A percentile compares a stretch with the other conserved stretches of the same genome.
phyloP scores from a whole-genome alignment of 30 jellyfish, hydroid and myxozoan species.

The Clytia hemisphaerica region DNA sequence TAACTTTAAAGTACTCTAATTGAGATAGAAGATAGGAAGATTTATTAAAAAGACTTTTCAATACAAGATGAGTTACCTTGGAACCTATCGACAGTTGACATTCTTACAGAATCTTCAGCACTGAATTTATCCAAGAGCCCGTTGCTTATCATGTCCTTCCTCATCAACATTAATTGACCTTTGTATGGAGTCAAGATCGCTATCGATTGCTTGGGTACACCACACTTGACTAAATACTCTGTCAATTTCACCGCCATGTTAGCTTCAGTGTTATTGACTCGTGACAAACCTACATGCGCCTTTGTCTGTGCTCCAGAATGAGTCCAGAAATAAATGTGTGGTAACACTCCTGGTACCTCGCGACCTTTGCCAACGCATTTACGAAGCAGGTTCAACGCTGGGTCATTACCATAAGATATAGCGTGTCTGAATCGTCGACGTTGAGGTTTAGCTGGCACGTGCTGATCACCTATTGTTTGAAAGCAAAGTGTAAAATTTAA shows the following conservation, averaged over 20 bases:
- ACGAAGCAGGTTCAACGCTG: neutral
- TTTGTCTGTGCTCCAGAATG: constrained; percentile 8
- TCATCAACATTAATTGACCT: constrained; percentile 13
- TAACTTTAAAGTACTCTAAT: too few relatives aligned
- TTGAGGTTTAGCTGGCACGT: too few relatives aligned
- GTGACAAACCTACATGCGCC: constrained; percentile 20
- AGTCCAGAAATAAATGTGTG: constrained; percentile 20
- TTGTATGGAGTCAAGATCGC: constrained; percentile 23
- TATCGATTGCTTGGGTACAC: constrained; percentile 20
- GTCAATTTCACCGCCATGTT: constrained; percentile 4
- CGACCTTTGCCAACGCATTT: constrained; percentile 12
- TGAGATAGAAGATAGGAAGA: too few relatives aligned
- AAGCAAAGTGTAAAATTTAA: too few relatives aligned
- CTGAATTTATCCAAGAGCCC: neutral
- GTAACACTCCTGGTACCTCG: constrained; percentile 22
- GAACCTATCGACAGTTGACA: constrained; percentile 29
- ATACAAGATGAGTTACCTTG: too few relatives aligned
- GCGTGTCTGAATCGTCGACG: too few relatives aligned
- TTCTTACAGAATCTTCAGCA: neutral
- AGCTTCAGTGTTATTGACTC: constrained; percentile 14
- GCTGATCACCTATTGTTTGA: too few relatives aligned
- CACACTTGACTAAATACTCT: constrained; percentile 9
- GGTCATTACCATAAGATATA: too few relatives aligned
- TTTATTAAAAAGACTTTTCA: too few relatives aligned
- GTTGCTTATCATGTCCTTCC: neutral